These are phyloP conservation scores for Halictus quadricinctus DNA, from an alignment of 2,888 invertebrate species.

Conservation along the genomic window DNA sequence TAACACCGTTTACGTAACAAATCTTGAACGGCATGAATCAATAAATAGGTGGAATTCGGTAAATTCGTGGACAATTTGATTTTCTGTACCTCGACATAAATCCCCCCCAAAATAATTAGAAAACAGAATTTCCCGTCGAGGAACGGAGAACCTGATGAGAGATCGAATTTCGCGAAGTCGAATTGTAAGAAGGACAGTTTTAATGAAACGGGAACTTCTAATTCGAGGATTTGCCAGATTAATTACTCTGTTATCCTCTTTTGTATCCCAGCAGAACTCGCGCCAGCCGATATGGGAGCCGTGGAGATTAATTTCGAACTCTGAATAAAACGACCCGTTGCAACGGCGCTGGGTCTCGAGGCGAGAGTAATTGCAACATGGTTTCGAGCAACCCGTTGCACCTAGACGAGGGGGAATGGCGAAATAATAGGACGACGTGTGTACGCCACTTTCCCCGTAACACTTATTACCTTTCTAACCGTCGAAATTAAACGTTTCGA, in stretches of 20 bases:
- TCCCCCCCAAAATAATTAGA: background rate
- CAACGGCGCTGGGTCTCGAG: background rate
- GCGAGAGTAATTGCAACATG: constrained; percentile 13
- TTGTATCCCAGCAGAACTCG: background rate
- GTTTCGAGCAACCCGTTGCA: background rate
- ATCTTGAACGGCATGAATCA: no score
- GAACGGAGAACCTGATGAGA: background rate
- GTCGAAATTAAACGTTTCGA: background rate
- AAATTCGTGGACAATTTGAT: background rate
- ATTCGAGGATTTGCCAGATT: background rate
- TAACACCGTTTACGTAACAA: no score
- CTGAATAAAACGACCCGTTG: background rate
- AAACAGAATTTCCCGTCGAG: background rate
- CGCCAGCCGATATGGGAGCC: background rate
- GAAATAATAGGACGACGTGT: constrained; percentile 1
- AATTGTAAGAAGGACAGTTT: background rate
- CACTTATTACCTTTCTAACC: background rate
- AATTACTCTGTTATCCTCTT: background rate
- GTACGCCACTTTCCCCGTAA: constrained; percentile 18
- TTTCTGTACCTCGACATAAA: background rate
- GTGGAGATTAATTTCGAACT: background rate
- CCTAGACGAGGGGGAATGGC: background rate
- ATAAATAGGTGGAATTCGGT: no score
- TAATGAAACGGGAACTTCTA: background rate
- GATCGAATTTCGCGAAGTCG: background rate